Percentiles rank a stretch among this genome's conserved stretches.
phyloP scores from a whole-genome alignment of 2,113 vertebrate species.

The Hippocampus abdominalis region DNA sequence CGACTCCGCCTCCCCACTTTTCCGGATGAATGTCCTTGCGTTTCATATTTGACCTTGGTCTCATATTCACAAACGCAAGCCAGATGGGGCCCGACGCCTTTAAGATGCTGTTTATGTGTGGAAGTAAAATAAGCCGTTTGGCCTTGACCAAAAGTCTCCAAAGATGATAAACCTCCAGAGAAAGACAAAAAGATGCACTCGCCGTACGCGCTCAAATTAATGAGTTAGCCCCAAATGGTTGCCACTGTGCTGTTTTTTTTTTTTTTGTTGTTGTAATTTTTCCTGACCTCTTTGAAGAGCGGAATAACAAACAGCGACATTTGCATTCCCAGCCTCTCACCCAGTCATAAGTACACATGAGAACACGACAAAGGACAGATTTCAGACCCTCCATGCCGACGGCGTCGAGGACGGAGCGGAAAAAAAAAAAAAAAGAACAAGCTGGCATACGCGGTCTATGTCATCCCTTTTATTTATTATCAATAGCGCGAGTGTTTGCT shows the following conservation, averaged over 20 bases:
- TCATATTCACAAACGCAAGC: constrained; percentile 34
- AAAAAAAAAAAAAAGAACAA: neutral
- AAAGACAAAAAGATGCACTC: constrained; percentile 44
- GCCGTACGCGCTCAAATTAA: constrained; percentile 57
- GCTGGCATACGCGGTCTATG: neutral
- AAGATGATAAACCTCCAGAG: constrained; percentile 57
- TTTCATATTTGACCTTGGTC: constrained; percentile 61
- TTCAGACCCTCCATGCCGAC: constrained; percentile 7
- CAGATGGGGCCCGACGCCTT: constrained; percentile 56
- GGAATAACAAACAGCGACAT: constrained; percentile 58
- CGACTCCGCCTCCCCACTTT: neutral
- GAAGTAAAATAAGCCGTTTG: constrained; percentile 55
- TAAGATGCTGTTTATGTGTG: constrained; percentile 59
- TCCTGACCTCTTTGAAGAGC: constrained; percentile 47
- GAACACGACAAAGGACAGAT: constrained; percentile 35
- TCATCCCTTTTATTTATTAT: neutral
- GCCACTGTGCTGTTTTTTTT: constrained; percentile 43
- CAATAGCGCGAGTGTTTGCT: neutral
- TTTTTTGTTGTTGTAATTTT: constrained; percentile 40
- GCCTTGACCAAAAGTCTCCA: constrained; percentile 59
- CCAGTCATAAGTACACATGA: constrained; percentile 43
- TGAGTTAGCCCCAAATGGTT: constrained; percentile 63
- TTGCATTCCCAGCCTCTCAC: constrained; percentile 45
- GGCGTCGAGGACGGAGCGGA: neutral
- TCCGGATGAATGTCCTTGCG: constrained; percentile 37